A percentile compares a stretch with the other conserved stretches of the same genome.
These are phyloP conservation scores for Ephialtes manifestator DNA, from an alignment of 2,888 invertebrate species.

Conservation along the genomic window DNA sequence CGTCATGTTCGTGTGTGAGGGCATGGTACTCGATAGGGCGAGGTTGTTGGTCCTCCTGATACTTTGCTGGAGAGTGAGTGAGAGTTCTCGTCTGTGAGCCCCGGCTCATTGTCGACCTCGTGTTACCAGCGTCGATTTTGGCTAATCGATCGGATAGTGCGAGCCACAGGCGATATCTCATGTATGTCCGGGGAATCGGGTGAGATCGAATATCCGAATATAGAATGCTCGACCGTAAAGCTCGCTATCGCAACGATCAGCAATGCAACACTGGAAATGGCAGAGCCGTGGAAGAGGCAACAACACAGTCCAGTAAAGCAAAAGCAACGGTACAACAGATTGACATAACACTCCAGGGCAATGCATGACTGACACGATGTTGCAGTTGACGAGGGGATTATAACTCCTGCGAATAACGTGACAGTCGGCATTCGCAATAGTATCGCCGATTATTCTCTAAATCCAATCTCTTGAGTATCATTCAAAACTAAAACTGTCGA, in stretches of 20 bases:
- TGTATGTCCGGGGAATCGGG: slow-evolving; percentile 19
- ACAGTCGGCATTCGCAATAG: not conserved
- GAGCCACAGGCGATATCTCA: slow-evolving; percentile 20
- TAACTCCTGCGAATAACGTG: not conserved
- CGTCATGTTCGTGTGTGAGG: not conserved
- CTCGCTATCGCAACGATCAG: slow-evolving; percentile 13
- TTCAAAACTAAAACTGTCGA: not conserved
- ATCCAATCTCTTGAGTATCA: not conserved
- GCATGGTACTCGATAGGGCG: not conserved
- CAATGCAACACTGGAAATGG: not conserved
- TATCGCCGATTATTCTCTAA: not conserved
- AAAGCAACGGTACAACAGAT: not conserved
- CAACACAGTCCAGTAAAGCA: not conserved
- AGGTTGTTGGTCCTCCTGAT: slow-evolving; percentile 14
- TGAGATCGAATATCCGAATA: slow-evolving; percentile 14
- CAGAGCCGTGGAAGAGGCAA: not conserved
- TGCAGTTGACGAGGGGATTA: slow-evolving; percentile 8
- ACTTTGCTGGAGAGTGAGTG: slow-evolving; percentile 36
- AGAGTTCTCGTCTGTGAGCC: slow-evolving; percentile 35
- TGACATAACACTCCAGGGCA: not conserved
- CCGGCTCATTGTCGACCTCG: slow-evolving; percentile 38
- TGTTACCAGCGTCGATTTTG: slow-evolving; percentile 38
- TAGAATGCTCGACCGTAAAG: slow-evolving; percentile 15
- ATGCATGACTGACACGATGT: not conserved
- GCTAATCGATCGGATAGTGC: slow-evolving; percentile 37